These are phyloP conservation scores for Apis cerana DNA, from an alignment of 1,140 invertebrate genomes.

Conservation along the genomic window DNA sequence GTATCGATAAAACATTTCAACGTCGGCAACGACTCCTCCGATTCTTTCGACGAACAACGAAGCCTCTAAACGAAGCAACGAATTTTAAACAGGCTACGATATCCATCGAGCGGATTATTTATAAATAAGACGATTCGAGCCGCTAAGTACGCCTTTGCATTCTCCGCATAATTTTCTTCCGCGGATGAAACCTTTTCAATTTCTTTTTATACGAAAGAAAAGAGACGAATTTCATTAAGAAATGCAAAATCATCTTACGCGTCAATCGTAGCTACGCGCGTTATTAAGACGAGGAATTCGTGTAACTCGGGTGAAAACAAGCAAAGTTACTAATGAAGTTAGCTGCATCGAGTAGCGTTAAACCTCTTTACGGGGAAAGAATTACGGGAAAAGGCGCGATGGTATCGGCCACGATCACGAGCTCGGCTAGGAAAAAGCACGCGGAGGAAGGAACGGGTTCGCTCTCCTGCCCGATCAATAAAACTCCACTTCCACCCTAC, in stretches of 20 bases:
- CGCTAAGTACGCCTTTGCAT: too few relatives aligned
- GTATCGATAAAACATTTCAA: conserved; percentile 7
- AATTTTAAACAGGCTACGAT: neutral
- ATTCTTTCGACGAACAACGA: neutral
- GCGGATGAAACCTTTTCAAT: too few relatives aligned
- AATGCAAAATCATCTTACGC: too few relatives aligned
- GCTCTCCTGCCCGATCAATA: conserved; percentile 14
- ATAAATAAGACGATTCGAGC: neutral
- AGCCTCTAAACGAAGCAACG: neutral
- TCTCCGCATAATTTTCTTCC: too few relatives aligned
- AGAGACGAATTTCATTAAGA: too few relatives aligned
- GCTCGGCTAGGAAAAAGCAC: neutral
- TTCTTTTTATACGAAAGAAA: too few relatives aligned
- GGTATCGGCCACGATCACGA: conserved; percentile 7
- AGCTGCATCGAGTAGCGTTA: neutral
- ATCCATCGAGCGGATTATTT: neutral
- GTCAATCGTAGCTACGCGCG: too few relatives aligned
- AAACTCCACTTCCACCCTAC: conserved; percentile 47
- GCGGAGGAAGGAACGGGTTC: neutral
- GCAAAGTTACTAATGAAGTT: neutral
- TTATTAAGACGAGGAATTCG: too few relatives aligned
- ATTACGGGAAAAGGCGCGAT: conserved; percentile 11
- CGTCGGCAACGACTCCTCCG: neutral
- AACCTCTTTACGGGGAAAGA: neutral
- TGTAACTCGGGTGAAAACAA: too few relatives aligned